Conservation (phyloP, 2,113 vertebrate species). For the Oceanodroma tethys region DNA sequence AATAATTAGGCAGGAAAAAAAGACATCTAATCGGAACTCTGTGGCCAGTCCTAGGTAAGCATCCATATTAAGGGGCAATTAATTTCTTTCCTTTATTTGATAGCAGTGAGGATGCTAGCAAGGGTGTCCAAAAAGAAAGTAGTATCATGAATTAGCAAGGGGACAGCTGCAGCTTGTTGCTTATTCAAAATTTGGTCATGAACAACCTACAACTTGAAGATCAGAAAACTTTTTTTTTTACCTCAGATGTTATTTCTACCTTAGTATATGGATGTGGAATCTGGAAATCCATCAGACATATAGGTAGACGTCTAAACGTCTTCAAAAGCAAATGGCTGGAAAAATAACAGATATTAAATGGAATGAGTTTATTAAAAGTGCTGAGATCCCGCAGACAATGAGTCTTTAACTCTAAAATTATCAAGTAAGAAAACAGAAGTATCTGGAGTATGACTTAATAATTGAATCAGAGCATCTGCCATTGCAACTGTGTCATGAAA, state of each 20-base stretch:
- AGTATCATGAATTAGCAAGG: neutral
- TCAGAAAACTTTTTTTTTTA: neutral
- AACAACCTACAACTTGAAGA: neutral
- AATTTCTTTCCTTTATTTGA: neutral
- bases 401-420: neutral
- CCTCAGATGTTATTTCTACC: neutral
- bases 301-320: neutral
- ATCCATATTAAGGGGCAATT: neutral
- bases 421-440: neutral
- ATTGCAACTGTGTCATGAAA: neutral
- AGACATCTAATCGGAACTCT: neutral
- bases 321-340: neutral
- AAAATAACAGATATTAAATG: neutral
- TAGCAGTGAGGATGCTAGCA: neutral
- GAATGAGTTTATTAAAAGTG: neutral
- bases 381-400: neutral
- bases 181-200: neutral
- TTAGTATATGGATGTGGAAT: neutral
- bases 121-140: neutral
- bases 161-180: neutral
- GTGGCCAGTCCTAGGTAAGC: neutral
- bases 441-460: conserved; percentile 10
- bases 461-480: conserved; percentile 46
- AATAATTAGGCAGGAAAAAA: neutral
- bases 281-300: neutral